Evolutionary conservation across 64 coral and sea anemone genomes (phyloP), one percentile per base, ranked within the genome.

Genomic region (Dendrophyllia cribrosa): DNA sequence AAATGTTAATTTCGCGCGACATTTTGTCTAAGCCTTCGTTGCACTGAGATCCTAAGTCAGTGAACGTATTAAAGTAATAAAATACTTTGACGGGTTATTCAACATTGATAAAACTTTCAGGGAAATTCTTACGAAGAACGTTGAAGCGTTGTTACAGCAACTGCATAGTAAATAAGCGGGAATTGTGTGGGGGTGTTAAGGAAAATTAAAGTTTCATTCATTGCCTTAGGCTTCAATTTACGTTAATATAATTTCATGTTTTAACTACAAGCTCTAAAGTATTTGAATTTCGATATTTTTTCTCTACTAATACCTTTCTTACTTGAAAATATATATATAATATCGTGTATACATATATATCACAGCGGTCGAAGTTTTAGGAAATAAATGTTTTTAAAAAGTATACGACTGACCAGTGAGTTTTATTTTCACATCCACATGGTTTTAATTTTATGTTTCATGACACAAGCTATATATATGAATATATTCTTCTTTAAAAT

Each of bases 141-240:
- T 72, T 4, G 6, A 52, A 5, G 16, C 51, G 89, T 91, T 64
- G 89, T 74, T 81, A 91, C 89, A 82, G 89, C 80, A 91, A 91
- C 89, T 62, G 55, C 16, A 66, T 67, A 9, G 80, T 24, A 84
- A 84, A 67, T 84, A 50, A 84, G 80, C 60, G 17, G 80, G 61
- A 67, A 84, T 84, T 67, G 80, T 67, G 72, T 20, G 44, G 5
- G 46, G 72, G 15, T 75, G 80, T 51, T 23, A 45, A 63, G 43
- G 46, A 77, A 13, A 77, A 77, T 77, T 77, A 25, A 53, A 77
- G 51, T 77, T 56, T 77, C 19, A 23, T 53, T 77, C 51, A 77
- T 58, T 77, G 51, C 48, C 48, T 11, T 77, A 43, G 9, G 7
- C 45, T 46, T 83, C 62, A 43, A 21, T 8, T 44, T 13, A 46